phyloP scores from a whole-genome alignment of 2,797 vertebrate genomes.

The Vespertilio murinus region DNA sequence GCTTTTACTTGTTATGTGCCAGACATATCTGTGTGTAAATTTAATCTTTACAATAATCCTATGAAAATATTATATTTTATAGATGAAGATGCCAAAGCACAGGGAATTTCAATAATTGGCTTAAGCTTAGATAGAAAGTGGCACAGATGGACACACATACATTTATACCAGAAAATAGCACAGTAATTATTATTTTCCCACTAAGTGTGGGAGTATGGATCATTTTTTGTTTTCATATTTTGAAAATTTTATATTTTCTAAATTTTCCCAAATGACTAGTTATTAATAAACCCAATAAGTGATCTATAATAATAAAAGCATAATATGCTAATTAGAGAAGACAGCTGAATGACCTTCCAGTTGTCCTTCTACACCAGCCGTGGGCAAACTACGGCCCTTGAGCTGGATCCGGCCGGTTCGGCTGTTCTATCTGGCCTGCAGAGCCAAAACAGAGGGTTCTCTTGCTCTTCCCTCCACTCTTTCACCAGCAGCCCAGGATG shows the following conservation, averaged over 20 bases:
- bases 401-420: too few species aligned
- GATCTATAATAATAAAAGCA: neutral
- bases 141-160: neutral
- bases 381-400: too few species aligned
- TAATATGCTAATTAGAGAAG: too few species aligned
- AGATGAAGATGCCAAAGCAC: neutral
- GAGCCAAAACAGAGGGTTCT: too few species aligned
- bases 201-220: neutral
- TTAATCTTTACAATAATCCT: neutral
- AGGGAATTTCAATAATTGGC: neutral
- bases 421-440: too few species aligned
- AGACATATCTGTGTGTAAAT: neutral
- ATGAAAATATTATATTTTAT: neutral
- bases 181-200: neutral
- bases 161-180: neutral
- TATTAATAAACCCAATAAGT: conserved; percentile 33
- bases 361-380: too few species aligned
- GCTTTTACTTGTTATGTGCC: neutral
- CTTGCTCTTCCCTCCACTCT: too few species aligned
- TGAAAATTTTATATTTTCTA: neutral
- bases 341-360: too few species aligned
- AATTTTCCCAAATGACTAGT: neutral
- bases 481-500: too few species aligned
- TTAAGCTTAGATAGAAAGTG: neutral
- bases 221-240: conserved; percentile 15